Conservation (phyloP, 92 coral and sea anemone genomes). For the Hydrozoanthus gracilis region DNA sequence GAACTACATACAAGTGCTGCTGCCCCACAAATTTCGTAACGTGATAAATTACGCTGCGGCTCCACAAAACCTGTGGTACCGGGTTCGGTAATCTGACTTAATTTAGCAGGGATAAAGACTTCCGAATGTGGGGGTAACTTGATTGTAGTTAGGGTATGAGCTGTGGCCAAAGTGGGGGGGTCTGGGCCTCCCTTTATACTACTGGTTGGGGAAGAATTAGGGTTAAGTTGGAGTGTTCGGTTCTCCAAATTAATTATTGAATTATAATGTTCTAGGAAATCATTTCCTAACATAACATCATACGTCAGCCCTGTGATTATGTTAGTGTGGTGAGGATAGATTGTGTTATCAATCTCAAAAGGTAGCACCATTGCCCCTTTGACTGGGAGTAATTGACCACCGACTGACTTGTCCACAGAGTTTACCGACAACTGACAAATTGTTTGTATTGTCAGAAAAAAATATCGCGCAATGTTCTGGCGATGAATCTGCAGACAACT, state of each 20-base stretch:
- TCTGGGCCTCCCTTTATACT: not conserved
- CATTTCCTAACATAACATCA: constrained; percentile 50
- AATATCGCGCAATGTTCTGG: constrained; percentile 25
- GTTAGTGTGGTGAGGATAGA: constrained; percentile 37
- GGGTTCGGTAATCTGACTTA: not conserved
- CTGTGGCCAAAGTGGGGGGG: not conserved
- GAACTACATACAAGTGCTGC: constrained; percentile 36
- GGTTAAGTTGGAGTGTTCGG: not conserved
- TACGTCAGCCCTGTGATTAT: constrained; percentile 34
- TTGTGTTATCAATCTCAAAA: constrained; percentile 37
- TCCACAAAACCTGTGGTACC: constrained; percentile 56
- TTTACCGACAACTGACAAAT: not conserved
- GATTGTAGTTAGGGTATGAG: constrained; percentile 23
- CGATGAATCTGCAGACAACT: not conserved
- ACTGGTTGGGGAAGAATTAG: not conserved
- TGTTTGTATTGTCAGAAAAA: not conserved
- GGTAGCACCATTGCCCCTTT: constrained; percentile 35
- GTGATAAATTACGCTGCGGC: constrained; percentile 35
- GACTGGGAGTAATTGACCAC: constrained; percentile 49
- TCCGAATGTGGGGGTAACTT: constrained; percentile 64
- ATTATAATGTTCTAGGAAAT: constrained; percentile 46
- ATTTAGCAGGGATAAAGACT: constrained; percentile 51
- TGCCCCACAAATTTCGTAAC: constrained; percentile 53
- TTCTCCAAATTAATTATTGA: constrained; percentile 39
- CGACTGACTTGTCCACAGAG: constrained; percentile 24